These are phyloP conservation scores for Tretioscincus oriximinensis DNA, from an alignment of 2,113 vertebrate species.

Conservation along the genomic window DNA sequence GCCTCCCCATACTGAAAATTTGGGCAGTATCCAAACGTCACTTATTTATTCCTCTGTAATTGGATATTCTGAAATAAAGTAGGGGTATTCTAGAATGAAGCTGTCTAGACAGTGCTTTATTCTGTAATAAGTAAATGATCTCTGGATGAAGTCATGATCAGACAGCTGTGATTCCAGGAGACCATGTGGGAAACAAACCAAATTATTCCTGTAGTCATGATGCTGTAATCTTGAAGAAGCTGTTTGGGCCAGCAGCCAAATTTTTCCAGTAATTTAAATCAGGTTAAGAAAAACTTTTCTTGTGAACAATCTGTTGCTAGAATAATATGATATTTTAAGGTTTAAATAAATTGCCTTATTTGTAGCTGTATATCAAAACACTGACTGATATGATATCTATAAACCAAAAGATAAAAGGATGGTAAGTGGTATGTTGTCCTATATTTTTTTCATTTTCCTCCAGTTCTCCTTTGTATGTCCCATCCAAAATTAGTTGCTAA, in stretches of 20 bases:
- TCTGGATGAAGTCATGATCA: background rate
- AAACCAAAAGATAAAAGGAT: conserved; percentile 23
- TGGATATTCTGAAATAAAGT: too few species aligned
- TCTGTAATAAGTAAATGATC: too few species aligned
- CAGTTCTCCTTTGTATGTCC: conserved; percentile 23
- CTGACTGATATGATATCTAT: conserved; percentile 38
- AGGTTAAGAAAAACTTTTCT: background rate
- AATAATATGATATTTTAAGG: background rate
- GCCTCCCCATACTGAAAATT: background rate
- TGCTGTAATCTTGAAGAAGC: background rate
- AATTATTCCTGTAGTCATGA: background rate
- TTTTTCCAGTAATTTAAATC: background rate
- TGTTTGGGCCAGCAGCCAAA: background rate
- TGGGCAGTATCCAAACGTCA: background rate
- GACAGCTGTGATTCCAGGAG: background rate
- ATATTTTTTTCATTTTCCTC: conserved; percentile 49
- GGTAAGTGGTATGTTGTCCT: conserved; percentile 15
- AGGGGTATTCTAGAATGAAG: too few species aligned
- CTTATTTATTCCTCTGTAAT: too few species aligned
- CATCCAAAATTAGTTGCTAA: conserved; percentile 27
- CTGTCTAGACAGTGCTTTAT: too few species aligned
- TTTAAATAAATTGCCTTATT: conserved; percentile 14
- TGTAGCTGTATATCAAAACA: background rate
- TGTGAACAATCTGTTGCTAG: background rate
- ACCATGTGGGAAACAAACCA: background rate